Evolutionary conservation across 2,797 vertebrate species (phyloP).

Genomic region (Decapterus maruadsi): DNA sequence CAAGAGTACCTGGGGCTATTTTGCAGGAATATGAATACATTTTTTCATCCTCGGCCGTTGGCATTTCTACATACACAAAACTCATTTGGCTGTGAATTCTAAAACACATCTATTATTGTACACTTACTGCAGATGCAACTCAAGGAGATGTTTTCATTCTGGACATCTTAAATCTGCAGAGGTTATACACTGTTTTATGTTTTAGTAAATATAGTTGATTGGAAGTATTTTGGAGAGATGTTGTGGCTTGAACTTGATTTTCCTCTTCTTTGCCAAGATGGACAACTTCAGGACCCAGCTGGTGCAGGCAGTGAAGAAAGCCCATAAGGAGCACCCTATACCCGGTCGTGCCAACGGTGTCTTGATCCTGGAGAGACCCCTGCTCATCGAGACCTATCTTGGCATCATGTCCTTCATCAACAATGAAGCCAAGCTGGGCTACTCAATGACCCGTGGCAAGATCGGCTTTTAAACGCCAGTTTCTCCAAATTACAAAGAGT

Average conservation of each 20-base stretch:
- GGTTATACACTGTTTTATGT: background rate
- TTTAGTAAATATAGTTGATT: background rate
- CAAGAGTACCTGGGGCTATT: background rate
- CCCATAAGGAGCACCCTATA: slow-evolving; percentile 90
- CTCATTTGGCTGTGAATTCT: slow-evolving; percentile 5
- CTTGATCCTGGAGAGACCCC: slow-evolving; percentile 92
- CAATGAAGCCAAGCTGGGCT: slow-evolving; percentile 97
- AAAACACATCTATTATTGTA: background rate
- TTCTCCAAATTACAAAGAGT: slow-evolving; percentile 15
- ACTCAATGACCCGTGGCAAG: slow-evolving; percentile 96
- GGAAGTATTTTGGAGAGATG: background rate
- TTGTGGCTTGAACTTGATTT: background rate
- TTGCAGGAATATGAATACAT: background rate
- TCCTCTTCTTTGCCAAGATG: slow-evolving; percentile 80
- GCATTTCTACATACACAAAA: background rate
- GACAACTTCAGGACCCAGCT: slow-evolving; percentile 93
- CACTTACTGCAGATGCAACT: background rate
- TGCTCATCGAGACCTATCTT: slow-evolving; percentile 97
- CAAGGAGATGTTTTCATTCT: background rate
- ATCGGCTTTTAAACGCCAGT: slow-evolving; percentile 90
- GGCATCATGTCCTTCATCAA: slow-evolving; percentile 98
- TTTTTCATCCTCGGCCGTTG: slow-evolving; percentile 4
- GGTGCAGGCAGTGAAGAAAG: slow-evolving; percentile 95
- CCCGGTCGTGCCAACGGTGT: slow-evolving; percentile 88
- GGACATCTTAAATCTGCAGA: background rate